phyloP scores from a whole-genome alignment of 1,140 invertebrate genomes.

The Rhynchophorus ferrugineus region DNA sequence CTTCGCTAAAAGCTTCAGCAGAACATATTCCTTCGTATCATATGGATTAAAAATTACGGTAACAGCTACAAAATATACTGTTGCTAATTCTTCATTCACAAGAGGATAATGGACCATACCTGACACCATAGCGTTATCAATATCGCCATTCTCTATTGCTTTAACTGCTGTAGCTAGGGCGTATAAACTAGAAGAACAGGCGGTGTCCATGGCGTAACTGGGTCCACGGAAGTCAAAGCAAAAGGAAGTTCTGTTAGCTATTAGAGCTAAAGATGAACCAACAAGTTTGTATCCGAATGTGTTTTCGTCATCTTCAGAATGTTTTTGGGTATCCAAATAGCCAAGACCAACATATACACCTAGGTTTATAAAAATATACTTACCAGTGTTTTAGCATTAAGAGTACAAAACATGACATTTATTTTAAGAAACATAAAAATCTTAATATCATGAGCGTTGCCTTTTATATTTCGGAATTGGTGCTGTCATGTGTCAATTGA shows the following conservation, averaged over 20 bases:
- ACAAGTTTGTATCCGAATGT: conserved; percentile 14
- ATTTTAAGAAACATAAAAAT: no score
- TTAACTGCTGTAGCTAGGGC: conserved; percentile 62
- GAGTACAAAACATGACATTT: no score
- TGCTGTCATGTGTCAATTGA: no score
- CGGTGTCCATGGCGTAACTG: conserved; percentile 69
- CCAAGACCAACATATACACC: conserved; percentile 45
- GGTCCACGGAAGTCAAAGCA: conserved; percentile 61
- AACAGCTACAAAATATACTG: conserved; percentile 25
- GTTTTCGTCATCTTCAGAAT: conserved; percentile 1
- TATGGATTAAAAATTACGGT: conserved; percentile 46
- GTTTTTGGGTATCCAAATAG: conserved; percentile 48
- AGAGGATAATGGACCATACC: no score
- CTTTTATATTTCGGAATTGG: no score
- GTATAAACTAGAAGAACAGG: conserved; percentile 68
- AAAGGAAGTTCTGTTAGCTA: conserved; percentile 50
- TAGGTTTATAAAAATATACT: no score
- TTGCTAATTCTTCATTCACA: no score
- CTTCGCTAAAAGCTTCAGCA: conserved; percentile 50
- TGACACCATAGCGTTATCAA: conserved; percentile 69
- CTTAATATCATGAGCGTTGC: no score
- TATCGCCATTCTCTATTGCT: conserved; percentile 59
- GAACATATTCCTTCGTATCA: conserved; percentile 35
- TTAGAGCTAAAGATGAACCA: conserved; percentile 1
- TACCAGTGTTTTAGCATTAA: no score